Conservation (phyloP, 2,797 vertebrate species). For the Telmatherina bonti region DNA sequence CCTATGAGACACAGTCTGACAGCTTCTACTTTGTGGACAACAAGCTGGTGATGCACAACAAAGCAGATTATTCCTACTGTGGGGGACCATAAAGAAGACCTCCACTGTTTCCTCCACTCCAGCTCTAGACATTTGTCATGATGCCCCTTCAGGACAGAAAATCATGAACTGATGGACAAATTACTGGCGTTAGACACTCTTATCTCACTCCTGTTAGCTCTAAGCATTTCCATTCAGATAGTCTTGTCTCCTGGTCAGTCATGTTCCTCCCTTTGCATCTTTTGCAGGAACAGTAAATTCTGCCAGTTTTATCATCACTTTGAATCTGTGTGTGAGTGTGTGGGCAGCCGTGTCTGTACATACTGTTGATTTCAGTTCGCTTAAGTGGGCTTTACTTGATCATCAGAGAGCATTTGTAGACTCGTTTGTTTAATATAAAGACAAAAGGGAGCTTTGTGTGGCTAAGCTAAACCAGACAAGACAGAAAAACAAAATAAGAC, state of each 20-base stretch:
- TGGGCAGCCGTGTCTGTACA: slow-evolving; percentile 69
- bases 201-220: slow-evolving; percentile 44
- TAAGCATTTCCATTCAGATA: slow-evolving; percentile 51
- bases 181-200: slow-evolving; percentile 43
- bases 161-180: slow-evolving; percentile 63
- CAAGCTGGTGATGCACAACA: slow-evolving; percentile 99
- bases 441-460: slow-evolving; percentile 15
- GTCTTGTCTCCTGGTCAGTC: slow-evolving; percentile 49
- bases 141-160: slow-evolving; percentile 57
- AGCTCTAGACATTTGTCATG: slow-evolving; percentile 55
- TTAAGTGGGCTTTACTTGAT: slow-evolving; percentile 45
- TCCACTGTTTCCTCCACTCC: slow-evolving; percentile 9
- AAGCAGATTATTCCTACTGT: slow-evolving; percentile 98
- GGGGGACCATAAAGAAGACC: slow-evolving; percentile 85
- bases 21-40: slow-evolving; percentile 99
- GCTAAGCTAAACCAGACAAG: slow-evolving; percentile 5
- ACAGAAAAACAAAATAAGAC: slow-evolving; percentile 19
- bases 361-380: slow-evolving; percentile 61
- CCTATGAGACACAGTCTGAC: slow-evolving; percentile 98
- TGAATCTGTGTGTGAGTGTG: slow-evolving; percentile 48
- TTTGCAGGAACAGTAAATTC: slow-evolving; percentile 65
- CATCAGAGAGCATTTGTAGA: slow-evolving; percentile 36
- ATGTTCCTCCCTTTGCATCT: slow-evolving; percentile 57
- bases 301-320: slow-evolving; percentile 49
- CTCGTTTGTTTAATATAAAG: slow-evolving; percentile 38